Conservation (phyloP, 2,797 vertebrate species). For the Acipenser ruthenus region DNA sequence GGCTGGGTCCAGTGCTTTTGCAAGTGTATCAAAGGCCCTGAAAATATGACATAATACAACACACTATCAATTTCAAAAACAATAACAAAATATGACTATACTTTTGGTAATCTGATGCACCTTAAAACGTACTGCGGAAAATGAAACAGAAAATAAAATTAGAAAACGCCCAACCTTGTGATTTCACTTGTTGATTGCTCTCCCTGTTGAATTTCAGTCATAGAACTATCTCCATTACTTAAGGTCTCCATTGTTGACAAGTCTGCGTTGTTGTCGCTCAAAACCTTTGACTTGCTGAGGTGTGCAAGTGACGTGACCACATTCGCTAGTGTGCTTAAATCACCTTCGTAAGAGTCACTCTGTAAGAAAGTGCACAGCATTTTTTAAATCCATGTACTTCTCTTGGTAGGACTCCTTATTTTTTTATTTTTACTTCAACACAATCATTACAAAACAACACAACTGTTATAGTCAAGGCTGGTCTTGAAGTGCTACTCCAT, state of each 20-base stretch:
- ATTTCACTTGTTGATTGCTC: conserved; percentile 77
- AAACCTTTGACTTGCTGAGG: conserved; percentile 81
- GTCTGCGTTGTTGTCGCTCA: conserved; percentile 67
- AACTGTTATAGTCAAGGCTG: background rate
- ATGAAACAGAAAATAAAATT: background rate
- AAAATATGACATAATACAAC: conserved; percentile 18
- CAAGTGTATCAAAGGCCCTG: conserved; percentile 91
- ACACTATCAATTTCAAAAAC: background rate
- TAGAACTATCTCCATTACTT: conserved; percentile 79
- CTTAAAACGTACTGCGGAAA: too few relatives aligned
- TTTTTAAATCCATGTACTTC: too few relatives aligned
- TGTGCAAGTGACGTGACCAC: conserved; percentile 94
- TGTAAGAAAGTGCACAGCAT: conserved; percentile 28
- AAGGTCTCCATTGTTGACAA: conserved; percentile 75
- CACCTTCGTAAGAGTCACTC: conserved; percentile 85
- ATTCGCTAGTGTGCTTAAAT: conserved; percentile 91
- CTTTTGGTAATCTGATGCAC: background rate
- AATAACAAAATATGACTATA: conserved; percentile 11
- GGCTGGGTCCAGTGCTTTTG: conserved; percentile 81
- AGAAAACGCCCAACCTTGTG: conserved; percentile 64
- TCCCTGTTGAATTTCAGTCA: conserved; percentile 77
- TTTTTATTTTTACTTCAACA: too few relatives aligned
- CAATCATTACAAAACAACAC: too few relatives aligned
- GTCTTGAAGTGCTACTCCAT: too few relatives aligned
- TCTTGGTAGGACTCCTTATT: too few relatives aligned